These are phyloP conservation scores for Clarias gariepinus DNA, from an alignment of 2,113 vertebrate species.

Conservation along the genomic window DNA sequence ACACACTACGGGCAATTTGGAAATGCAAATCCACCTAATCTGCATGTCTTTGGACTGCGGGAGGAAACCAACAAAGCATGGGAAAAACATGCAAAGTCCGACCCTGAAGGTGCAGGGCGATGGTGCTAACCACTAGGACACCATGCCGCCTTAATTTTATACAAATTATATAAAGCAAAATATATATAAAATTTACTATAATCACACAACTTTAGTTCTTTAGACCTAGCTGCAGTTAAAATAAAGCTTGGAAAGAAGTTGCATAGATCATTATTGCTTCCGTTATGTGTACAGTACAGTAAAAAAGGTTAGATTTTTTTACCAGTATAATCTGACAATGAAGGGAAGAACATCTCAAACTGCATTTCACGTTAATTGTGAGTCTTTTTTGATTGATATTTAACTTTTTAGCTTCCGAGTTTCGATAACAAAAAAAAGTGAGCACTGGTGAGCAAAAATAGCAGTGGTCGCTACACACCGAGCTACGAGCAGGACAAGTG, in stretches of 20 bases:
- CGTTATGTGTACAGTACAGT: neutral
- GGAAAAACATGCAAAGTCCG: too few relatives aligned
- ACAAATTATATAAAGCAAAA: neutral
- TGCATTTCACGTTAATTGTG: neutral
- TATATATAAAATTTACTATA: neutral
- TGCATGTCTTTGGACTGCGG: too few relatives aligned
- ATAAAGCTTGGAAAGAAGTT: neutral
- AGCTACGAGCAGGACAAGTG: neutral
- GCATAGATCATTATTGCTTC: too few relatives aligned
- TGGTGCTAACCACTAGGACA: too few relatives aligned
- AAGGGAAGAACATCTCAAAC: neutral
- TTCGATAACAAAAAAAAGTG: neutral
- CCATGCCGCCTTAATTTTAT: neutral
- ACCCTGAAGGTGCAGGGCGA: too few relatives aligned
- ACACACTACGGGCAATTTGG: too few relatives aligned
- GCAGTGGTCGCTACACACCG: neutral
- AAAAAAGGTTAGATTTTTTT: neutral
- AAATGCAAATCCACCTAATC: too few relatives aligned
- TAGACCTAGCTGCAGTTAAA: neutral
- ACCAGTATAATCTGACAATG: neutral
- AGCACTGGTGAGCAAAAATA: neutral
- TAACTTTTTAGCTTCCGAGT: too few relatives aligned
- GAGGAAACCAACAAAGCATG: too few relatives aligned
- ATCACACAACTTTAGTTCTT: neutral
- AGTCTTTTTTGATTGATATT: too few relatives aligned